These are phyloP conservation scores for Ariolimax columbianus DNA, from an alignment of 2,888 invertebrate genomes.

Conservation along the genomic window DNA sequence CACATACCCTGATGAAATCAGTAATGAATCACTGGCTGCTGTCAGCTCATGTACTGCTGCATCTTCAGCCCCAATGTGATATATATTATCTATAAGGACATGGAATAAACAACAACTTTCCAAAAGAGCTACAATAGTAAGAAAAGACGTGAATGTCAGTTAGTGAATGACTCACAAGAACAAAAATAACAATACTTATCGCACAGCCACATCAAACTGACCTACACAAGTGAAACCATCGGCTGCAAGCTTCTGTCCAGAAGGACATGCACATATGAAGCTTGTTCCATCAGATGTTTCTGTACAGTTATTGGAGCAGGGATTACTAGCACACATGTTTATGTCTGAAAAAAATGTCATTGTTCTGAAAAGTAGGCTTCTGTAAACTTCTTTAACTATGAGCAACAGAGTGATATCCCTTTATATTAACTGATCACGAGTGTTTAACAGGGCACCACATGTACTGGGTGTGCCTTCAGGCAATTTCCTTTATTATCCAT, in stretches of 20 bases:
- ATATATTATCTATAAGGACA: not conserved
- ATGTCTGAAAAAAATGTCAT: constrained; percentile 2
- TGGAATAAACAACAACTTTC: not conserved
- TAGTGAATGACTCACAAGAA: not conserved
- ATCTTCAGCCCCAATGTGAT: too few species aligned
- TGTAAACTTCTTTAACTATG: too few species aligned
- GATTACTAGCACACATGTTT: constrained; percentile 9
- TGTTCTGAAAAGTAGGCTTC: too few species aligned
- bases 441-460: too few species aligned
- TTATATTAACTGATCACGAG: too few species aligned
- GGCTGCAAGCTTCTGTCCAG: constrained; percentile 13
- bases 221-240: constrained; percentile 32
- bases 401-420: too few species aligned
- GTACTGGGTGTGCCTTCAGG: too few species aligned
- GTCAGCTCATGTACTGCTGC: too few species aligned
- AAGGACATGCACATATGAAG: constrained; percentile 7
- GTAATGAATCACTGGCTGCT: too few species aligned
- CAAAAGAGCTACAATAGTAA: not conserved
- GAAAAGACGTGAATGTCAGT: not conserved
- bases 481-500: too few species aligned
- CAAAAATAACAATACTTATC: not conserved
- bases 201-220: not conserved
- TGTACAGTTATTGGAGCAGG: constrained; percentile 5
- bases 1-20: too few species aligned
- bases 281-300: constrained; percentile 30